Conservation (phyloP, 2,888 invertebrate genomes). For the Trissonchulus sp. region DNA sequence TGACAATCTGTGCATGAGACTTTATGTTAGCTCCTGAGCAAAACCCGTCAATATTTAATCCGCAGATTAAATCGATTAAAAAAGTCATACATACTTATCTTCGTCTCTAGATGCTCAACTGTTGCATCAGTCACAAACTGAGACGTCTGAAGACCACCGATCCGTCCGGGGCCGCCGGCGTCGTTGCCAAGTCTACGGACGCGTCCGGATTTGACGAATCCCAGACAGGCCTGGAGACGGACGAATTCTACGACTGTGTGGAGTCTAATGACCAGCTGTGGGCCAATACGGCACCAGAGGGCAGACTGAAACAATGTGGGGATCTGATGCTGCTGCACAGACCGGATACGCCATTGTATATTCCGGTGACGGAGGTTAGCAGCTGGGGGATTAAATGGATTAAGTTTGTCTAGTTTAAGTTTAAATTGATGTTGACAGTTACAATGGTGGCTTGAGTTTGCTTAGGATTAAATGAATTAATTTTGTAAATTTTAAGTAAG, state of each 20-base stretch:
- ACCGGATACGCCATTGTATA: conserved; percentile 67
- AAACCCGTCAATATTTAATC: too few relatives aligned
- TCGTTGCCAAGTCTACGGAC: conserved; percentile 33
- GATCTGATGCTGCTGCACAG: conserved; percentile 63
- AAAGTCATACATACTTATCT: too few relatives aligned
- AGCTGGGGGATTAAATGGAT: conserved; percentile 16
- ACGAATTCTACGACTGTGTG: conserved; percentile 68
- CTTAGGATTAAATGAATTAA: too few relatives aligned
- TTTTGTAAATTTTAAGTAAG: too few relatives aligned
- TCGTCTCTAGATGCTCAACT: conserved; percentile 60
- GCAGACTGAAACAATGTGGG: conserved; percentile 65
- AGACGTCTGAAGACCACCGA: conserved; percentile 29
- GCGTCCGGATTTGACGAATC: conserved; percentile 31
- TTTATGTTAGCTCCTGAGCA: too few relatives aligned
- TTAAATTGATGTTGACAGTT: too few relatives aligned
- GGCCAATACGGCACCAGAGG: conserved; percentile 63
- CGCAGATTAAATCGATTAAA: too few relatives aligned
- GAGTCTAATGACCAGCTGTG: conserved; percentile 36
- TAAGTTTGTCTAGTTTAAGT: too few relatives aligned
- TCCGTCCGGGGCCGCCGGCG: conserved; percentile 27
- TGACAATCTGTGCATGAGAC: too few relatives aligned
- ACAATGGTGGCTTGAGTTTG: too few relatives aligned
- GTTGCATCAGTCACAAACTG: conserved; percentile 59
- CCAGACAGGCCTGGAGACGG: conserved; percentile 57
- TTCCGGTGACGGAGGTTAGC: conserved; percentile 66